Evolutionary conservation across 2,113 vertebrate species (phyloP).

Genomic region (Polyodon spathula): DNA sequence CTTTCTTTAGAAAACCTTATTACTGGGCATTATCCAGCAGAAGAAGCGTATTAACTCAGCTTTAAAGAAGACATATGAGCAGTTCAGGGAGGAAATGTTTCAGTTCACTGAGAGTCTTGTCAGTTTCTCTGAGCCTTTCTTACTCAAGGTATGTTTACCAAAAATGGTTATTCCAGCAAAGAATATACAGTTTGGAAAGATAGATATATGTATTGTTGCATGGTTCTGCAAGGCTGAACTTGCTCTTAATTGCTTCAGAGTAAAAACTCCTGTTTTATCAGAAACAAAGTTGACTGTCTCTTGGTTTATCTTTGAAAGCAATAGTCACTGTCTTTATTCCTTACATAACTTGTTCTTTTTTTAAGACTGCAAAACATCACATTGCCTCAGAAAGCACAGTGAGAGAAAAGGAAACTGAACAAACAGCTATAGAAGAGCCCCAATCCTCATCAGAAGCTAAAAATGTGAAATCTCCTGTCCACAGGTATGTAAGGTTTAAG

Average conservation of each 20-base stretch:
- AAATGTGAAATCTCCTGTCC: background rate
- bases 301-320: too few species aligned
- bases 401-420: background rate
- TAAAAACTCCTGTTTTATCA: too few species aligned
- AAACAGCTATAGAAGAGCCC: constrained; percentile 8
- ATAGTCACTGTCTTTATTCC: too few species aligned
- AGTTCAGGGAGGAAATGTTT: constrained; percentile 66
- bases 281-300: too few species aligned
- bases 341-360: too few species aligned
- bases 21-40: constrained; percentile 55
- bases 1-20: constrained; percentile 53
- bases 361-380: background rate
- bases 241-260: too few species aligned
- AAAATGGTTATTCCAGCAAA: background rate
- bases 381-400: background rate
- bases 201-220: background rate
- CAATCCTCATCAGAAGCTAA: background rate
- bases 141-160: constrained; percentile 52
- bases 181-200: background rate
- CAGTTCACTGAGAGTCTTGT: constrained; percentile 56
- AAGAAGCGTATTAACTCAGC: constrained; percentile 54
- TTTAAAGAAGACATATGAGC: constrained; percentile 58
- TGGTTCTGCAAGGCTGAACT: background rate
- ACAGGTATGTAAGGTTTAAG: background rate
- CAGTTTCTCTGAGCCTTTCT: constrained; percentile 51